phyloP scores from a whole-genome alignment of 2,888 invertebrate species.

The Rhingia campestris region DNA sequence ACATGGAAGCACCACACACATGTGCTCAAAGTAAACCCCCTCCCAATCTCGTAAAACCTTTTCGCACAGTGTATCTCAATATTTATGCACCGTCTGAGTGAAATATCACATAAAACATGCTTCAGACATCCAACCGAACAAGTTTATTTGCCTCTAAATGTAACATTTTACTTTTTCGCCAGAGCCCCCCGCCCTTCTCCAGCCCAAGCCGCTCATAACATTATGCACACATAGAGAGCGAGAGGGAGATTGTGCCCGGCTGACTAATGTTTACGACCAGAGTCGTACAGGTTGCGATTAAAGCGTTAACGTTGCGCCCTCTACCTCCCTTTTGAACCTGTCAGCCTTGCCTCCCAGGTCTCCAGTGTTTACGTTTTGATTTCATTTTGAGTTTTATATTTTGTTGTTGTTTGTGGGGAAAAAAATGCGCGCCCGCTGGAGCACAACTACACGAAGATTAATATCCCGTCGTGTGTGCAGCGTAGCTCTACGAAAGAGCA shows the following conservation, averaged over 20 bases:
- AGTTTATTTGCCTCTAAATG: slow-evolving; percentile 72
- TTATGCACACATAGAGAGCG: slow-evolving; percentile 25
- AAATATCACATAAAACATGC: slow-evolving; percentile 72
- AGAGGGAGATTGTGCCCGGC: slow-evolving; percentile 48
- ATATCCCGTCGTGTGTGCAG: slow-evolving; percentile 67
- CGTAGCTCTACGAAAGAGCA: slow-evolving; percentile 43
- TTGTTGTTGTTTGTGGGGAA: slow-evolving; percentile 32
- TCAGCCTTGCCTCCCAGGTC: slow-evolving; percentile 54
- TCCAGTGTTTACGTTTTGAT: slow-evolving; percentile 72
- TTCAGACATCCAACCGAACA: slow-evolving; percentile 70
- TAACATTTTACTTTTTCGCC: slow-evolving; percentile 70
- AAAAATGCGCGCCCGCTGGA: slow-evolving; percentile 54
- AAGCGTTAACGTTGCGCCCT: slow-evolving; percentile 70
- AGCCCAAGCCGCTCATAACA: background rate
- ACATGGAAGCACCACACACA: too few relatives aligned
- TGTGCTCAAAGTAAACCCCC: background rate
- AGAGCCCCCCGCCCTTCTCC: slow-evolving; percentile 5
- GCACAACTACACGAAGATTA: slow-evolving; percentile 65
- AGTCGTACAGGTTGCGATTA: slow-evolving; percentile 73
- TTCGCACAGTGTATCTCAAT: slow-evolving; percentile 51
- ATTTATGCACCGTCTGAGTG: slow-evolving; percentile 67
- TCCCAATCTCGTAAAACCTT: slow-evolving; percentile 19
- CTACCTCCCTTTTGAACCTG: slow-evolving; percentile 67
- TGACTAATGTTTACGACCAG: slow-evolving; percentile 73
- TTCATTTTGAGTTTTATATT: slow-evolving; percentile 55